A percentile compares a stretch with the other conserved stretches of the same genome.
phyloP scores from a whole-genome alignment of 2,113 vertebrate genomes.

The Hiodon alosoides region DNA sequence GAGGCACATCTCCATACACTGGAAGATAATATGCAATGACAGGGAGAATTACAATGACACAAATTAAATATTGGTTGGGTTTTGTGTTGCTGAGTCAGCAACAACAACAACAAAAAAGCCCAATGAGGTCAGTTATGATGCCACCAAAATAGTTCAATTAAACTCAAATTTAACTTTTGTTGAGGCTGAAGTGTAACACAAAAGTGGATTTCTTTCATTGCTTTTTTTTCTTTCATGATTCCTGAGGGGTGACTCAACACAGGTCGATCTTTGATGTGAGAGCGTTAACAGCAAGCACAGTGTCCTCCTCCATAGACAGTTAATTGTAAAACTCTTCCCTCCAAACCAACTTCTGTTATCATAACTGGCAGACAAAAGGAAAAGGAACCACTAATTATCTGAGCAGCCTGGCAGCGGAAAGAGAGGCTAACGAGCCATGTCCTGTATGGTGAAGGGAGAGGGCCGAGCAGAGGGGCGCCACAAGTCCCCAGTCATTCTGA shows the following conservation, averaged over 20 bases:
- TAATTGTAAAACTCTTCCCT: conserved; percentile 4
- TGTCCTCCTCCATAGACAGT: conserved; percentile 4
- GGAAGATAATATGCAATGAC: conserved; percentile 9
- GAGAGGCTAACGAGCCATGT: too few relatives aligned
- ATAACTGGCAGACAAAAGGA: conserved; percentile 14
- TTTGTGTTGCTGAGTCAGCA: too few relatives aligned
- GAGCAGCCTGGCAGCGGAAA: background rate
- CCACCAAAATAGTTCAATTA: too few relatives aligned
- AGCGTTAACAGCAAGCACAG: conserved; percentile 9
- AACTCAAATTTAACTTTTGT: too few relatives aligned
- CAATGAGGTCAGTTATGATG: too few relatives aligned
- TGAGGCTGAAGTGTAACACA: too few relatives aligned
- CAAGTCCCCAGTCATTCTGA: too few relatives aligned
- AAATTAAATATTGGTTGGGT: background rate
- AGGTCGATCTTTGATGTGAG: background rate
- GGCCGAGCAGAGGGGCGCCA: too few relatives aligned
- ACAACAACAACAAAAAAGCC: background rate
- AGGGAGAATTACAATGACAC: background rate
- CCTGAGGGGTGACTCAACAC: background rate
- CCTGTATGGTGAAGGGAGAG: too few relatives aligned
- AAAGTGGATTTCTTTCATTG: background rate
- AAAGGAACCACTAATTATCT: background rate
- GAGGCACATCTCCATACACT: conserved; percentile 70
- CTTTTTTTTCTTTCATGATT: conserved; percentile 2
- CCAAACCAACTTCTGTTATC: conserved; percentile 22